Percentiles rank a stretch among this genome's conserved stretches.
These are phyloP conservation scores for Thalassaphorura encarpata DNA, from an alignment of 1,140 invertebrate genomes.

Conservation along the genomic window DNA sequence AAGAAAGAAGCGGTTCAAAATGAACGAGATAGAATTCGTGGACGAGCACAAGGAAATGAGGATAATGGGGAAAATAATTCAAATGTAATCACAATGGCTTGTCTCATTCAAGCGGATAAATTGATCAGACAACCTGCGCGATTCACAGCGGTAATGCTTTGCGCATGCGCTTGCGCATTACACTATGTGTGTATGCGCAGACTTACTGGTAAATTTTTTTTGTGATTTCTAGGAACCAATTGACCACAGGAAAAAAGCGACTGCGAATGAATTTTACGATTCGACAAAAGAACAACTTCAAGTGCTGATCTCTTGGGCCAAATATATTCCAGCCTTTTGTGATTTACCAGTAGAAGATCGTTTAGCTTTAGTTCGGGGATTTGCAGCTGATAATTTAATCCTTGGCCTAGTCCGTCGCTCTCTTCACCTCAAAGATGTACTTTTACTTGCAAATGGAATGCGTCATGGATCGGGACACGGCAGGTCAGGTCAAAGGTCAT, in stretches of 20 bases:
- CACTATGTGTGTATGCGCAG: no score
- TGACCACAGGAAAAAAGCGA: constrained; percentile 83
- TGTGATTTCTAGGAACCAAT: no score
- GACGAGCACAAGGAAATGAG: constrained; percentile 81
- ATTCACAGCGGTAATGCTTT: constrained; percentile 47
- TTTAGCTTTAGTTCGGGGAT: constrained; percentile 83
- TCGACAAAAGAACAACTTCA: constrained; percentile 96
- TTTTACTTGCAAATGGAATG: constrained; percentile 91
- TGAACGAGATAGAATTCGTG: constrained; percentile 92
- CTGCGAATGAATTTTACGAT: constrained; percentile 88
- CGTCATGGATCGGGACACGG: constrained; percentile 76
- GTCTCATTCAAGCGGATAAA: constrained; percentile 85
- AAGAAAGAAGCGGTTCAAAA: constrained; percentile 98
- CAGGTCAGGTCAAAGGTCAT: constrained; percentile 43
- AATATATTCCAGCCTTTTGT: constrained; percentile 91
- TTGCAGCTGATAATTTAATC: constrained; percentile 84
- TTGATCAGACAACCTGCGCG: constrained; percentile 64
- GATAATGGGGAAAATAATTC: constrained; percentile 44
- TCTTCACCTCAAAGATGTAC: constrained; percentile 75
- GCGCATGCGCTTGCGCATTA: constrained; percentile 59
- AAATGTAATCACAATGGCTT: constrained; percentile 72
- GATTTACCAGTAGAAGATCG: constrained; percentile 90
- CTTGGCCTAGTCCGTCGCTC: constrained; percentile 84
- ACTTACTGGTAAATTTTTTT: no score
- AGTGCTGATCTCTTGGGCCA: constrained; percentile 96